phyloP scores from a whole-genome alignment of 2,113 vertebrate genomes.

The Anthoscopus minutus region DNA sequence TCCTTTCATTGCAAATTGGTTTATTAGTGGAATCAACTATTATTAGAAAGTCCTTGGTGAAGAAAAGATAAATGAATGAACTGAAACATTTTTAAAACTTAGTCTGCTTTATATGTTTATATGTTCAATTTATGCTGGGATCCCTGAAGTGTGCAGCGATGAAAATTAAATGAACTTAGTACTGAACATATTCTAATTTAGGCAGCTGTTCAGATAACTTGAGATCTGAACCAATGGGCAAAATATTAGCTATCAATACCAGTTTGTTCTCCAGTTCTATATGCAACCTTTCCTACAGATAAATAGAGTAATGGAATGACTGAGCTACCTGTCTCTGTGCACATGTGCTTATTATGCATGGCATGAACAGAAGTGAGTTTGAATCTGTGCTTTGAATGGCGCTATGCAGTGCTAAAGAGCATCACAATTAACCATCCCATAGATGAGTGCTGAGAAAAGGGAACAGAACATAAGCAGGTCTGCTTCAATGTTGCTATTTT shows the following conservation, averaged over 20 bases:
- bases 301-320: background rate
- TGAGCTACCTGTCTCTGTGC: background rate
- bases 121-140: background rate
- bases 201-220: background rate
- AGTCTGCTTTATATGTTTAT: background rate
- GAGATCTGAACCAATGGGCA: background rate
- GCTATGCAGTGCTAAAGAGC: background rate
- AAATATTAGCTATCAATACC: background rate
- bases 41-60: background rate
- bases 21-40: background rate
- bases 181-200: background rate
- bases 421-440: background rate
- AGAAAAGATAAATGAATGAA: background rate
- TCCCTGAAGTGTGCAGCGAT: background rate
- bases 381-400: background rate
- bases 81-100: background rate
- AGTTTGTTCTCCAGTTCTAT: background rate
- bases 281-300: background rate
- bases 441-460: background rate
- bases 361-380: background rate
- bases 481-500: background rate
- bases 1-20: background rate
- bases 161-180: background rate
- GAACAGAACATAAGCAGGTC: background rate
- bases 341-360: background rate